phyloP scores from a whole-genome alignment of 2,888 invertebrate genomes.

The Flexamia atlantica region DNA sequence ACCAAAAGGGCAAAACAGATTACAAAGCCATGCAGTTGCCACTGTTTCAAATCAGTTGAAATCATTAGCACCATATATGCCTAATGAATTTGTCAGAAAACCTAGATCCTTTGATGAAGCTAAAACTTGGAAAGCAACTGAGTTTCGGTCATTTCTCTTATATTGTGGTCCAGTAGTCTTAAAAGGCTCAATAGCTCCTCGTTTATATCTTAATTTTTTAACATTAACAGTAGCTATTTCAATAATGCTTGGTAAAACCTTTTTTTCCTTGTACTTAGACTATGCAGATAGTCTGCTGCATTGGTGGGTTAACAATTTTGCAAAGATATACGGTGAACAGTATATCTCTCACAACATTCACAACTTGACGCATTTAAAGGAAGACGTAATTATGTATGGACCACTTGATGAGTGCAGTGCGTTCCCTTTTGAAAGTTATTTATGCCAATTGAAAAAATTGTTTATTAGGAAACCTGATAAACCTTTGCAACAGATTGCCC shows the following conservation, averaged over 20 bases:
- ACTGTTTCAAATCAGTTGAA: neutral
- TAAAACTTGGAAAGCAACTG: neutral
- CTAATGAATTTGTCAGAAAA: slow-evolving; percentile 21
- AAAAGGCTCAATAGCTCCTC: neutral
- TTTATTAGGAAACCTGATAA: neutral
- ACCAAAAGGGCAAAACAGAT: neutral
- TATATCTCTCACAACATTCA: slow-evolving; percentile 25
- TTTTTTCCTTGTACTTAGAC: slow-evolving; percentile 2
- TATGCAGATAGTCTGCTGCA: slow-evolving; percentile 63
- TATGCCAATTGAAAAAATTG: neutral
- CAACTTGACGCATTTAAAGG: neutral
- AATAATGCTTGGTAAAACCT: neutral
- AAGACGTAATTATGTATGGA: neutral
- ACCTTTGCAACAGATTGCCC: neutral
- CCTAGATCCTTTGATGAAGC: neutral
- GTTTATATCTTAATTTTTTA: neutral
- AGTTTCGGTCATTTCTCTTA: neutral
- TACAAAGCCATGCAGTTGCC: neutral
- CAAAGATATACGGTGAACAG: neutral
- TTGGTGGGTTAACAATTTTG: slow-evolving; percentile 36
- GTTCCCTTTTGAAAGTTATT: slow-evolving; percentile 10
- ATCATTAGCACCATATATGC: neutral
- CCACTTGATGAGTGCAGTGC: neutral
- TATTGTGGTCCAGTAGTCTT: neutral
- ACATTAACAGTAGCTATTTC: neutral